Percentiles rank a stretch among this genome's conserved stretches.
phyloP scores from a whole-genome alignment of 37 sponge, comb jelly and placozoan genomes.

The Oopsacas minuta region DNA sequence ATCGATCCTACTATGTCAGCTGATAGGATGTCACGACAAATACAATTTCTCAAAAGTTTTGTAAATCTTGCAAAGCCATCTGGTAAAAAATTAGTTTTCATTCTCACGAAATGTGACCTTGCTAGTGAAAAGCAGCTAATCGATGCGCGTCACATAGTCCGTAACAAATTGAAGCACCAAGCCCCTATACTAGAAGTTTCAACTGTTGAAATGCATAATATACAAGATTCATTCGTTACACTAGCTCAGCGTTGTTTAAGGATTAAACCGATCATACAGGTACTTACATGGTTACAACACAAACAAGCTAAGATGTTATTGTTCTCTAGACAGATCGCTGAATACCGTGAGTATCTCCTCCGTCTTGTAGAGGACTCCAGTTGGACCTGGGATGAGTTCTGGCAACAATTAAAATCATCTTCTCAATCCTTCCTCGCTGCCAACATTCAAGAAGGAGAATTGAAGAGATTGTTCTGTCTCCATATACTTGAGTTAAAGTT shows the following conservation, averaged over 20 bases:
- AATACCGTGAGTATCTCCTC: neutral
- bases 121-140: neutral
- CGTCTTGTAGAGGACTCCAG: neutral
- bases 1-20: neutral
- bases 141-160: neutral
- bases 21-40: neutral
- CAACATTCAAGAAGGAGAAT: neutral
- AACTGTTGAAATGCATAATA: neutral
- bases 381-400: slow-evolving; percentile 11
- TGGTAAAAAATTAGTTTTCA: neutral
- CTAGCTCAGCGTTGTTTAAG: neutral
- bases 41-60: neutral
- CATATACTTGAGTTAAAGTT: neutral
- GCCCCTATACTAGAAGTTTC: neutral
- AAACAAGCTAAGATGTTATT: neutral
- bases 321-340: neutral
- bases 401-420: neutral
- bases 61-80: neutral
- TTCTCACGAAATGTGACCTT: neutral
- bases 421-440: slow-evolving; percentile 5
- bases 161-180: neutral
- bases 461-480: neutral
- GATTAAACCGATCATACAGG: neutral
- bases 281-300: neutral
- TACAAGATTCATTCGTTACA: neutral